Evolutionary conservation across 1,140 invertebrate genomes (phyloP).

Genomic region (Drosophila malerkotliana): DNA sequence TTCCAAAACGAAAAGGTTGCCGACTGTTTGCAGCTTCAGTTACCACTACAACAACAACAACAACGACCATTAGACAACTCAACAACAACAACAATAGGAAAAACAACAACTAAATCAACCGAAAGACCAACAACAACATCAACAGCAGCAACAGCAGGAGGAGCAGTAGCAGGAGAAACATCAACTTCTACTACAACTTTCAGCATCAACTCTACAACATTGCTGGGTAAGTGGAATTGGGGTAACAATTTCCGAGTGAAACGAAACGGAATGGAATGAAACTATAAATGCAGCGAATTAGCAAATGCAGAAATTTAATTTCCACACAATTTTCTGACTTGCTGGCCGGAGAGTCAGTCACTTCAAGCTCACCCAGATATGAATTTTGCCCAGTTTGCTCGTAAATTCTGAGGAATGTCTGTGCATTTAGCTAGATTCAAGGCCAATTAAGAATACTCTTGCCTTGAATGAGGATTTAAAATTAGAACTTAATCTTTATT

Average conservation of each 20-base stretch:
- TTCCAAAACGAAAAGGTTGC: slow-evolving; percentile 63
- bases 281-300: slow-evolving; percentile 29
- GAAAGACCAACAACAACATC: slow-evolving; percentile 21
- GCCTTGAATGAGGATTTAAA: not conserved
- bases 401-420: not conserved
- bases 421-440: slow-evolving; percentile 8
- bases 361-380: not conserved
- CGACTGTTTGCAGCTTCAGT: slow-evolving; percentile 66
- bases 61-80: slow-evolving; percentile 47
- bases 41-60: slow-evolving; percentile 20
- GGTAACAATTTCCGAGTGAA: not conserved
- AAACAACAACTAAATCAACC: slow-evolving; percentile 17
- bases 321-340: slow-evolving; percentile 36
- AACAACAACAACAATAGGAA: slow-evolving; percentile 19
- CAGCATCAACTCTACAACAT: slow-evolving; percentile 43
- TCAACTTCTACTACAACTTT: slow-evolving; percentile 23
- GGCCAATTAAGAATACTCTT: slow-evolving; percentile 10
- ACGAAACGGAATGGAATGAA: slow-evolving; percentile 16
- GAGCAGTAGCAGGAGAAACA: slow-evolving; percentile 25
- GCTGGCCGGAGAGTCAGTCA: slow-evolving; percentile 15
- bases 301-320: slow-evolving; percentile 52
- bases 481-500: too few relatives aligned
- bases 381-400: not conserved
- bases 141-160: not conserved
- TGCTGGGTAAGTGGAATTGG: slow-evolving; percentile 57